These are phyloP conservation scores for Tridacna crocea DNA, from an alignment of 2,888 invertebrate species.

Conservation along the genomic window DNA sequence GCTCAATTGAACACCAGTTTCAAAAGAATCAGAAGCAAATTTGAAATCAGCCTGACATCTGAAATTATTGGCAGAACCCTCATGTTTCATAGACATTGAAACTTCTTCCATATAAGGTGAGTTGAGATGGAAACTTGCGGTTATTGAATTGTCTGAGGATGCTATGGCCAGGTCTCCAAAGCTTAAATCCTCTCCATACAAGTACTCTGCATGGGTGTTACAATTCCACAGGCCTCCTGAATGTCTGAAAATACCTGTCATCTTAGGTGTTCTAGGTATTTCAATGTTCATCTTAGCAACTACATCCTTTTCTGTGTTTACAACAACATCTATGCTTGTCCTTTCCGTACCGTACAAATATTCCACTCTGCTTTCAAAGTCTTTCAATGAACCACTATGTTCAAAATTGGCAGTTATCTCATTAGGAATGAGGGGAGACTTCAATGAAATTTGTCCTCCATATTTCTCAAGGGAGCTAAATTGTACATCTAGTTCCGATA, in stretches of 20 bases:
- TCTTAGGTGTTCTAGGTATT: not conserved
- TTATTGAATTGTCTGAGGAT: not conserved
- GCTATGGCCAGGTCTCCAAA: slow-evolving; percentile 11
- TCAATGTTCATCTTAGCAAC: not conserved
- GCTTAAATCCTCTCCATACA: slow-evolving; percentile 16
- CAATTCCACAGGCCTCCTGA: slow-evolving; percentile 22
- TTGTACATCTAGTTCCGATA: slow-evolving; percentile 36
- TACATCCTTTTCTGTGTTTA: not conserved
- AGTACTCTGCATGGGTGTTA: slow-evolving; percentile 21
- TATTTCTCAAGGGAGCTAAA: slow-evolving; percentile 12
- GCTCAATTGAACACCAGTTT: slow-evolving; percentile 13
- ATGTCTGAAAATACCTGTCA: slow-evolving; percentile 17
- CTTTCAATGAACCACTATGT: slow-evolving; percentile 35
- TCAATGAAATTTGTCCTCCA: slow-evolving; percentile 35
- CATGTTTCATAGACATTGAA: slow-evolving; percentile 3
- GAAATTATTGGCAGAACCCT: not conserved
- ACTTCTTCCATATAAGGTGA: slow-evolving; percentile 26
- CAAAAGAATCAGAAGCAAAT: not conserved
- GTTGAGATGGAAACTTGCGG: not conserved
- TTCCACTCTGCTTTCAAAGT: slow-evolving; percentile 47
- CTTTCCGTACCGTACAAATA: slow-evolving; percentile 45
- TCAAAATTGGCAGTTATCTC: slow-evolving; percentile 42
- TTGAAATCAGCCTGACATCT: not conserved
- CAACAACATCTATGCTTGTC: slow-evolving; percentile 55
- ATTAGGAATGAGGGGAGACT: slow-evolving; percentile 35